Evolutionary conservation across 1,140 invertebrate species (phyloP).

Genomic region (Wiebesia pumilae): DNA sequence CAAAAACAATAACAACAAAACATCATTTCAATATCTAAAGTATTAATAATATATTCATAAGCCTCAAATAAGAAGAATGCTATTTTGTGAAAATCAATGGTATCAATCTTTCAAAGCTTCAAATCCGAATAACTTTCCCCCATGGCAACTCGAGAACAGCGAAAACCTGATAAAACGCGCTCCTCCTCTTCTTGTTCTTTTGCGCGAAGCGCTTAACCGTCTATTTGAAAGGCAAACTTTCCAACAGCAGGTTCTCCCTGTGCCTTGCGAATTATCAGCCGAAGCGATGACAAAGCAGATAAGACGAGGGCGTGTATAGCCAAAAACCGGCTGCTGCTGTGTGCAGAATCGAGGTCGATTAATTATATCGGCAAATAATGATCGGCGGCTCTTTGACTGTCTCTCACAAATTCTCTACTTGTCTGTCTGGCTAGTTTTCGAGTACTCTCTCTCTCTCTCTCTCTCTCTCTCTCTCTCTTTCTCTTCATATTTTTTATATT

Average conservation of each 20-base stretch:
- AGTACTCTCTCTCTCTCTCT: too few species aligned
- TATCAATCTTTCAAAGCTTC: constrained; percentile 12
- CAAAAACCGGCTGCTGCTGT: constrained; percentile 23
- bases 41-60: not conserved
- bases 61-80: not conserved
- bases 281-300: constrained; percentile 65
- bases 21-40: too few species aligned
- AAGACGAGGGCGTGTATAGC: constrained; percentile 31
- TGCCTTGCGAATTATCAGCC: constrained; percentile 60
- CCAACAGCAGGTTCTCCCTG: constrained; percentile 41
- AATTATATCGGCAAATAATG: constrained; percentile 58
- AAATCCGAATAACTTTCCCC: constrained; percentile 8
- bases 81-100: not conserved
- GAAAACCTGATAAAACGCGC: constrained; percentile 3
- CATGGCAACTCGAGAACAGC: not conserved
- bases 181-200: not conserved
- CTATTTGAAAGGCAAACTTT: constrained; percentile 24
- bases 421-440: too few species aligned
- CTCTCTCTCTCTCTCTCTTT: not conserved
- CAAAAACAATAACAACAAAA: too few species aligned
- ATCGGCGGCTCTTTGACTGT: not conserved
- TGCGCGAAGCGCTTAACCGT: not conserved
- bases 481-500: not conserved
- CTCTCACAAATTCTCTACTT: not conserved
- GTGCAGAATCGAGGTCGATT: constrained; percentile 53